Evolutionary conservation across 2,113 vertebrate species (phyloP), one percentile per base, ranked within the genome.

Genomic region (Dissostichus mawsoni): DNA sequence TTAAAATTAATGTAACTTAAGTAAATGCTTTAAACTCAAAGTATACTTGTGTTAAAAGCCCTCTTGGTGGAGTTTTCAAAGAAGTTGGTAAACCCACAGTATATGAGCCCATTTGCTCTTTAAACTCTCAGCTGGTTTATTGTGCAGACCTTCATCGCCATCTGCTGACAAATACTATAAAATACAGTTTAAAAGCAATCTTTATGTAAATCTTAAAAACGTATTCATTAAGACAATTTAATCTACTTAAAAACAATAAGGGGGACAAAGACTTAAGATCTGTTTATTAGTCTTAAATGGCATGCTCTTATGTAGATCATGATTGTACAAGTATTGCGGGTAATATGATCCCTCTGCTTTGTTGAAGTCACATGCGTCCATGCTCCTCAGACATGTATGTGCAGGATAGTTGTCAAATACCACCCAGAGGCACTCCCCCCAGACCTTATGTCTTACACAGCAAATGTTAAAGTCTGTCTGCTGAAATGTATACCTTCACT

Each of bases 111-210:
- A 69, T 6, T 41, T 41, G 36, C 36, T 29, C 18, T 17, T 17
- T 20, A 10, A 50, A 68, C 8, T 64, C 63, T 44, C 1, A 36
- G 48, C 18, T 63, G 2, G 6, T 18, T 66, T 18, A 7, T 16
- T 18, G 12, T 29, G 52, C 25, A 47, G 78, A 41, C 0, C 59
- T 79, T 57, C 11, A 82, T 53, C 10, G 73, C 83, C 90, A 83
- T 68, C 92, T 91, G 62, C 70, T 88, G 92, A 74, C 18, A 51
- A 8, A 14, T 25, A 48, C 55, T 23, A 12, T 20, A 53, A 0
- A 53, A 69, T 57, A 44, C 48, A 25, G 10, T 68, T 41, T 33
- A 44, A 20, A 4, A n/a, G 33, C 12, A 29, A 17, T 5, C 14
- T 29, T 17, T 17, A 11, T 11, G 52, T 48, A 61, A 33, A 64